Conservation (phyloP, 2,888 invertebrate species). For the Tyria jacobaeae region DNA sequence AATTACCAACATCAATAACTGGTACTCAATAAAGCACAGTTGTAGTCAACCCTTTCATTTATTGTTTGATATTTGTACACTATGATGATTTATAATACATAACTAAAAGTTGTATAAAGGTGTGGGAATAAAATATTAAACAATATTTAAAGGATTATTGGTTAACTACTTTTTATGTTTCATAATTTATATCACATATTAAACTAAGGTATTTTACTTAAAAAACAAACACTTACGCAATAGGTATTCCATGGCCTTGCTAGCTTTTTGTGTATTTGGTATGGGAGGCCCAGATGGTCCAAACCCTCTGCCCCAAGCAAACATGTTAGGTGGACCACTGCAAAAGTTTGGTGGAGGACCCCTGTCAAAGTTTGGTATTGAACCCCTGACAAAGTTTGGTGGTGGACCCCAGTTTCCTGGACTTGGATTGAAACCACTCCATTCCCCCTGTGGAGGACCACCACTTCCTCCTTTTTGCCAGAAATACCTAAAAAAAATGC, state of each 20-base stretch:
- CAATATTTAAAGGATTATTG: too few relatives aligned
- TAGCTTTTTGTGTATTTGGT: conserved; percentile 23
- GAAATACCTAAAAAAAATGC: not conserved
- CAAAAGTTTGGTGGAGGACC: conserved; percentile 7
- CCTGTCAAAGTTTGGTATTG: too few relatives aligned
- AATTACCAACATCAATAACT: not conserved
- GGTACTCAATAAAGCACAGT: too few relatives aligned
- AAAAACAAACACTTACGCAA: conserved; percentile 56
- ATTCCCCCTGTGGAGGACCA: not conserved
- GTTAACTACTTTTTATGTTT: too few relatives aligned
- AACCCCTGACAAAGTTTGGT: conserved; percentile 12
- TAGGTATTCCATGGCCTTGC: conserved; percentile 53
- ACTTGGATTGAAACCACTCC: conserved; percentile 12
- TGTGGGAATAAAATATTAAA: too few relatives aligned
- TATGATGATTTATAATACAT: too few relatives aligned
- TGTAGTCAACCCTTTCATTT: too few relatives aligned
- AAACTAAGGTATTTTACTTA: not conserved
- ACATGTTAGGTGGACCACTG: conserved; percentile 25
- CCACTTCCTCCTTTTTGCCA: conserved; percentile 7
- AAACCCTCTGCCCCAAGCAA: conserved; percentile 55
- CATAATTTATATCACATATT: not conserved
- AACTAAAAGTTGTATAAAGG: too few relatives aligned
- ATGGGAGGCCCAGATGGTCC: conserved; percentile 57
- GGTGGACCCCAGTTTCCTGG: conserved; percentile 10
- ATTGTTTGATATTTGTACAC: too few relatives aligned